Conservation (phyloP, 2,888 invertebrate genomes). For the Synanthedon myopaeformis region DNA sequence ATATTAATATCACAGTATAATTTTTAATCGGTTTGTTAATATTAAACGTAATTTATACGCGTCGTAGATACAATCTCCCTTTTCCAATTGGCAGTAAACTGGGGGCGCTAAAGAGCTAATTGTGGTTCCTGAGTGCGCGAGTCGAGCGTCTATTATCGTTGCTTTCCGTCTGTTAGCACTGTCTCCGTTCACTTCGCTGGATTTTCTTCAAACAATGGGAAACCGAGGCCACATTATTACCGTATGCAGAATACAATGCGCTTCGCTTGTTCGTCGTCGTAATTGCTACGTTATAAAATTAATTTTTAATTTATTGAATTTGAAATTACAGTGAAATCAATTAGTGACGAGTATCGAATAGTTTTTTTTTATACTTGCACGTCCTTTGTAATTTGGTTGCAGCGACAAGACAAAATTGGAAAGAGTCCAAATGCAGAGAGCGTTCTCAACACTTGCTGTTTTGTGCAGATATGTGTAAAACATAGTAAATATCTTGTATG, state of each 20-base stretch:
- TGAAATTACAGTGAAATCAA: too few relatives aligned
- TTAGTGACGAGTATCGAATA: too few relatives aligned
- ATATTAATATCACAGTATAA: too few relatives aligned
- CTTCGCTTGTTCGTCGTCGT: constrained; percentile 6
- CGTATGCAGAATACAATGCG: constrained; percentile 7
- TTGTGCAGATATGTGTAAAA: background rate
- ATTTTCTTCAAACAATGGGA: constrained; percentile 8
- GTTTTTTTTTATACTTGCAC: too few relatives aligned
- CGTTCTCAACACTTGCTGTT: background rate
- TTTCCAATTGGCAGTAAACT: constrained; percentile 3
- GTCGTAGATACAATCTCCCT: background rate
- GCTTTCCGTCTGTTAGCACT: constrained; percentile 3
- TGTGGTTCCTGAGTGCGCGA: constrained; percentile 3
- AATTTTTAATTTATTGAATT: too few relatives aligned
- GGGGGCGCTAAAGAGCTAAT: constrained; percentile 9
- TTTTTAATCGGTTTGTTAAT: too few relatives aligned
- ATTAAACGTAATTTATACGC: too few relatives aligned
- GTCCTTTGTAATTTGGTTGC: background rate
- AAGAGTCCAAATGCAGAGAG: constrained; percentile 10
- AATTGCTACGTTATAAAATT: too few relatives aligned
- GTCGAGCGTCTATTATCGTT: constrained; percentile 3
- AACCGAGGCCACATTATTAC: constrained; percentile 14
- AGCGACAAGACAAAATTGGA: constrained; percentile 9
- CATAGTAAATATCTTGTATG: background rate
- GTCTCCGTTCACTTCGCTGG: constrained; percentile 3